Percentiles rank a stretch among this genome's conserved stretches.
Conservation (phyloP, 1,140 invertebrate genomes). For the Hormaphis cornu region DNA sequence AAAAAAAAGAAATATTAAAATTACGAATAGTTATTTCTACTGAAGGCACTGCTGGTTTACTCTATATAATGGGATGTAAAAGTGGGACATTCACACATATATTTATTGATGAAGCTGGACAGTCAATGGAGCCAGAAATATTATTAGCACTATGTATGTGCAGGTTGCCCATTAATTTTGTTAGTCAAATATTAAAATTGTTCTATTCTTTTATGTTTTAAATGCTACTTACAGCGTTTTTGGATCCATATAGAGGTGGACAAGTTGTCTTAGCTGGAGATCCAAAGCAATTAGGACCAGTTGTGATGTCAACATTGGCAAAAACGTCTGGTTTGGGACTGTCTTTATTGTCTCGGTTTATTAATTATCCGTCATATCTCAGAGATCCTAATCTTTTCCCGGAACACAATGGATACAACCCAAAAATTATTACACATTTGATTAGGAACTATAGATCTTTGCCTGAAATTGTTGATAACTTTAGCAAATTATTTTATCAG, state of each 20-base stretch:
- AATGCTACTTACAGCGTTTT: conserved; percentile 33
- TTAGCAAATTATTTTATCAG: conserved; percentile 76
- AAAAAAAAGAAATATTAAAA: conserved; percentile 2
- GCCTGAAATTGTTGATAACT: conserved; percentile 60
- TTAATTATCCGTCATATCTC: conserved; percentile 37
- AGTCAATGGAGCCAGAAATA: conserved; percentile 80
- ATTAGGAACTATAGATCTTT: conserved; percentile 70
- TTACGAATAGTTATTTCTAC: conserved; percentile 6
- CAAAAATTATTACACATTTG: conserved; percentile 59
- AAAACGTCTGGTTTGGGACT: conserved; percentile 51
- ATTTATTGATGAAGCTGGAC: conserved; percentile 84
- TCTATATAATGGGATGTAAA: conserved; percentile 57
- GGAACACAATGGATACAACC: conserved; percentile 53
- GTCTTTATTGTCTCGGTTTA: conserved; percentile 41
- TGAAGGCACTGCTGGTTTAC: conserved; percentile 49
- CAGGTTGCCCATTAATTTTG: too few species aligned
- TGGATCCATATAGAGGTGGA: conserved; percentile 40
- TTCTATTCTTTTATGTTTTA: too few species aligned
- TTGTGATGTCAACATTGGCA: conserved; percentile 59
- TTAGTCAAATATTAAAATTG: too few species aligned
- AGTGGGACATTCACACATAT: conserved; percentile 75
- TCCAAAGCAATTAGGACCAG: conserved; percentile 80
- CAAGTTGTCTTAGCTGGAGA: conserved; percentile 81
- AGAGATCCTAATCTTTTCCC: conserved; percentile 41
- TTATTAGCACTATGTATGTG: conserved; percentile 58